Evolutionary conservation across 1,140 invertebrate genomes (phyloP).

Genomic region (Lepidurus couesii): DNA sequence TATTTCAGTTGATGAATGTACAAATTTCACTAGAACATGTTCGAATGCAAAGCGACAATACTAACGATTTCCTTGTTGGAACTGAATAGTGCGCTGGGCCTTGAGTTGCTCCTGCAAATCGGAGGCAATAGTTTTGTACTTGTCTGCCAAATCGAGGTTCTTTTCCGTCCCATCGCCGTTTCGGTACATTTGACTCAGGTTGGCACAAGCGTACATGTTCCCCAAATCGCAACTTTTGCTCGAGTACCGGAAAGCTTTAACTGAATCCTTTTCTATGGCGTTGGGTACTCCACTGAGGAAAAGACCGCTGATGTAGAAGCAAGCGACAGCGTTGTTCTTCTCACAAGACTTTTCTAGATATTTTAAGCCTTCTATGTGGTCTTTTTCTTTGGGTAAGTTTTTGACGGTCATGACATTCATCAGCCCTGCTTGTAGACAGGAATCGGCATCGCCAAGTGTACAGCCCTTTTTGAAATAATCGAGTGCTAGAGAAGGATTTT

Average conservation of each 20-base stretch:
- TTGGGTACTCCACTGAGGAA: slow-evolving; percentile 64
- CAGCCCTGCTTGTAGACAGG: slow-evolving; percentile 70
- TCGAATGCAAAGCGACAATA: neutral
- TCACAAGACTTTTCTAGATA: slow-evolving; percentile 66
- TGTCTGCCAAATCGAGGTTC: slow-evolving; percentile 60
- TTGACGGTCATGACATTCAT: slow-evolving; percentile 51
- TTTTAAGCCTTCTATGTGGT: slow-evolving; percentile 52
- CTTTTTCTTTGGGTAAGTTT: slow-evolving; percentile 37
- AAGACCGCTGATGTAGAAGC: slow-evolving; percentile 70
- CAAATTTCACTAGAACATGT: neutral
- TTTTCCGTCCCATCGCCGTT: slow-evolving; percentile 59
- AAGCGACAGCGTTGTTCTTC: slow-evolving; percentile 60
- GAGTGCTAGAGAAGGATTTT: slow-evolving; percentile 47
- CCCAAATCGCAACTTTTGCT: slow-evolving; percentile 69
- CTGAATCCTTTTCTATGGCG: slow-evolving; percentile 62
- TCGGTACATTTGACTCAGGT: slow-evolving; percentile 74
- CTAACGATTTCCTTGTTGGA: slow-evolving; percentile 56
- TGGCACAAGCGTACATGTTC: slow-evolving; percentile 77
- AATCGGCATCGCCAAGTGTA: slow-evolving; percentile 56
- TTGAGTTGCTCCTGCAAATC: slow-evolving; percentile 61
- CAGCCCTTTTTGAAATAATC: slow-evolving; percentile 76
- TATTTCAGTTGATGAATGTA: neutral
- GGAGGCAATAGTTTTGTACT: slow-evolving; percentile 62
- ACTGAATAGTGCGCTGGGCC: slow-evolving; percentile 53
- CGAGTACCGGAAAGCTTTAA: slow-evolving; percentile 67